phyloP scores from a whole-genome alignment of 2,888 invertebrate genomes.

The Spisula subtruncata region DNA sequence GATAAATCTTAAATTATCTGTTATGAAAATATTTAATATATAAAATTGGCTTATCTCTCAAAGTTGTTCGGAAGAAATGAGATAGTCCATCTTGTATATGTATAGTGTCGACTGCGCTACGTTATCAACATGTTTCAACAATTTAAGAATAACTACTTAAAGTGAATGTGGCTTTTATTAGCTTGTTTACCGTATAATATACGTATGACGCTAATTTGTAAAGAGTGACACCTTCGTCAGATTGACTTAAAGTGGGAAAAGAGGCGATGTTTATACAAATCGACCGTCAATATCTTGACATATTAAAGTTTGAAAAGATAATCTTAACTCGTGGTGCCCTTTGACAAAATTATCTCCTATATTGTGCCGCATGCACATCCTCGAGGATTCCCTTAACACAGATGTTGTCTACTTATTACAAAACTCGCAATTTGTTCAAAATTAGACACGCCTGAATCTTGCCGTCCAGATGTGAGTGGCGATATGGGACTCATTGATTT shows the following conservation, averaged over 20 bases:
- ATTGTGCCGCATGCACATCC: not conserved
- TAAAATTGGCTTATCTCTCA: no score
- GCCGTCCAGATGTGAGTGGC: not conserved
- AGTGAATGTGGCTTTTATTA: slow-evolving; percentile 1
- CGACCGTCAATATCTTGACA: not conserved
- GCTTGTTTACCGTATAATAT: not conserved
- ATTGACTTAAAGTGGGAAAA: slow-evolving; percentile 7
- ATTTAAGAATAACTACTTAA: slow-evolving; percentile 12
- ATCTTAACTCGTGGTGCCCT: not conserved
- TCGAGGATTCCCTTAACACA: not conserved
- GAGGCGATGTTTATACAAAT: not conserved
- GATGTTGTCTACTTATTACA: slow-evolving; percentile 19
- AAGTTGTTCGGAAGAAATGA: no score
- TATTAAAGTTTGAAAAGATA: slow-evolving; percentile 13
- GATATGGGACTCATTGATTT: slow-evolving; percentile 1
- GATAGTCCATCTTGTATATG: no score
- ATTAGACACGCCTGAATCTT: slow-evolving; percentile 25
- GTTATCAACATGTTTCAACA: not conserved
- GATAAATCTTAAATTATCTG: no score
- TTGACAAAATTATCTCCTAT: slow-evolving; percentile 5
- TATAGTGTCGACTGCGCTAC: not conserved
- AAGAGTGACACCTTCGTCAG: not conserved
- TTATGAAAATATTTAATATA: no score
- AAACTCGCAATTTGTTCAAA: slow-evolving; percentile 15
- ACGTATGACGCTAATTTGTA: not conserved